A percentile compares a stretch with the other conserved stretches of the same genome.
Evolutionary conservation across 2,888 invertebrate species (phyloP).

Genomic region (Thalpophila matura): DNA sequence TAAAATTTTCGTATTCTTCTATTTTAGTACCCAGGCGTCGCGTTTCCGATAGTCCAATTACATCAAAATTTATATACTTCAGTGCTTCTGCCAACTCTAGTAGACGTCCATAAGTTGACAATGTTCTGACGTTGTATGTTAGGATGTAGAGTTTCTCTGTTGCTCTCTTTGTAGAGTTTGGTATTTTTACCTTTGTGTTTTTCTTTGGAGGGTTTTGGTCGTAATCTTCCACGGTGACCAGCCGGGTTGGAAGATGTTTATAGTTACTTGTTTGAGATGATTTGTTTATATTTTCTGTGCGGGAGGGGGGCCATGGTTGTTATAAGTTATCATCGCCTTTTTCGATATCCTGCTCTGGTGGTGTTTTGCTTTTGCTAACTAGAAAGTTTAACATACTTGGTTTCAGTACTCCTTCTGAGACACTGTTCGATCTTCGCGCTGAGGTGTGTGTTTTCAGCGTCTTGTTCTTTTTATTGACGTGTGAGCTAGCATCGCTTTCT

Average conservation of each 20-base stretch:
- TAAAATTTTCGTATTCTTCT: not conserved
- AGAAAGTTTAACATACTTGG: constrained; percentile 52
- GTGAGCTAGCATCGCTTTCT: constrained; percentile 2
- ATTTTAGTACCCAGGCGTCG: not conserved
- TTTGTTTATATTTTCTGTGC: constrained; percentile 1
- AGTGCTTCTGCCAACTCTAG: constrained; percentile 38
- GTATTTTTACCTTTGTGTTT: not conserved
- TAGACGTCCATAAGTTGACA: constrained; percentile 46
- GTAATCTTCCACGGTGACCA: no score
- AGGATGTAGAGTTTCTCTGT: constrained; percentile 5
- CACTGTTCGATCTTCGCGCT: constrained; percentile 32
- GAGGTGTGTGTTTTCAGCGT: not conserved
- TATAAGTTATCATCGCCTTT: constrained; percentile 5
- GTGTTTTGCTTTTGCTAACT: constrained; percentile 39
- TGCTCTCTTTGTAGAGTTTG: constrained; percentile 10
- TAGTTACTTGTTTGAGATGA: constrained; percentile 1
- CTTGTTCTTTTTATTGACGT: constrained; percentile 47
- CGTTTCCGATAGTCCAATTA: constrained; percentile 55
- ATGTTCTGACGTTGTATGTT: constrained; percentile 54
- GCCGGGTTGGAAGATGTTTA: constrained; percentile 54
- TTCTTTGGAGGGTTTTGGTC: constrained; percentile 58
- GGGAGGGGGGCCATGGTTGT: constrained; percentile 34
- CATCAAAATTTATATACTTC: constrained; percentile 48
- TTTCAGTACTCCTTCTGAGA: constrained; percentile 52
- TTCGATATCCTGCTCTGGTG: not conserved